Evolutionary conservation across 2,113 vertebrate genomes (phyloP), one percentile per base, ranked within the genome.

Genomic region (Climacteris rufus): DNA sequence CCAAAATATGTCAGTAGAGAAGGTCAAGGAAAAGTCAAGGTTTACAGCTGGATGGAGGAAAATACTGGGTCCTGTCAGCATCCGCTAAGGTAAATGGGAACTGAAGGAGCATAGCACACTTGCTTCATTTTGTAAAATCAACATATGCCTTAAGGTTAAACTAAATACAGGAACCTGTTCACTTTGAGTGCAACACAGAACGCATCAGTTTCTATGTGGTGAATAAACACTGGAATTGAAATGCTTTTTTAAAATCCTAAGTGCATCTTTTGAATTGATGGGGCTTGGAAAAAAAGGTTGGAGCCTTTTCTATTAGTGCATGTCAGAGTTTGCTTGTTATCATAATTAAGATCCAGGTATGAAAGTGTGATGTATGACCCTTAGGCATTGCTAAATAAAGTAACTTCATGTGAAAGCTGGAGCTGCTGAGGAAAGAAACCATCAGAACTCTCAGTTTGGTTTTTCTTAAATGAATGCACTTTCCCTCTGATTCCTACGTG

Each of bases 111-210:
- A 64, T 87, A 69, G 75, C 61, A 66, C 56, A 40, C 61, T 94
- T 91, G 89, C 94, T 94, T 77, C 35, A 23, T 93, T 96, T 87
- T 93, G 79, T 84, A 91, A 96, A 94, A 94, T 93, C 80, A 95
- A 69, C 89, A 64, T 92, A 64, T 91, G 83, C 87, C 87, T 97
- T 83, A 40, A 94, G 94, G 92, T 94, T 68, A 91, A 77, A 54
- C 88, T 92, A 90, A 93, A 76, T 87, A 57, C 70, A 90, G 79
- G 77, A 94, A 84, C 90, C 91, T 78, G 81, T 57, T 93, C 39
- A 9, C 33, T 87, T 66, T 74, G 91, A 79, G 78, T 96, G 27
- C 24, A 3, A 77, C 89, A 69, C 69, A 71, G 65, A 93, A 25
- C 7, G 7, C 89, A 87, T 89, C 92, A 70, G 82, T 84, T 96